Evolutionary conservation across 2,113 vertebrate species (phyloP).

Genomic region (Polypterus bichir): DNA sequence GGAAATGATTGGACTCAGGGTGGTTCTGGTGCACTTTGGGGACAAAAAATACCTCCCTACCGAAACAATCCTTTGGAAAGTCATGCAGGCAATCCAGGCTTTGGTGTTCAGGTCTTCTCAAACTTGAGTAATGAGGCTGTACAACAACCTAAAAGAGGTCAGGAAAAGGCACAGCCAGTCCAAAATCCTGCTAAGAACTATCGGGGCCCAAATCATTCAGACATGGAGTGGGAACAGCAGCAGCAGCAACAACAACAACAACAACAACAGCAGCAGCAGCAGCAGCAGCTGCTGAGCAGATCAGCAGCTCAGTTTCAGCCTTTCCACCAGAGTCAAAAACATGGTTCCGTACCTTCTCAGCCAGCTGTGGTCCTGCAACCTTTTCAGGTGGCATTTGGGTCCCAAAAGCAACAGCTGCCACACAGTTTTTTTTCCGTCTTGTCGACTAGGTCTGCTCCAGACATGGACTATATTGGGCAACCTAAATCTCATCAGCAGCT

Average conservation of each 20-base stretch:
- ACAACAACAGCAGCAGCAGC: constrained; percentile 50
- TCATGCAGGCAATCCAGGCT: constrained; percentile 32
- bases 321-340: constrained; percentile 56
- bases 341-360: constrained; percentile 33
- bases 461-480: constrained; percentile 42
- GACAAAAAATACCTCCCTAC: constrained; percentile 56
- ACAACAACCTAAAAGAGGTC: constrained; percentile 47
- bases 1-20: constrained; percentile 66
- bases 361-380: constrained; percentile 71
- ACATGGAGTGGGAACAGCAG: constrained; percentile 56
- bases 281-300: constrained; percentile 42
- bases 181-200: constrained; percentile 52
- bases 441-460: constrained; percentile 49
- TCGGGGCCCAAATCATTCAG: constrained; percentile 52
- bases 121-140: constrained; percentile 50
- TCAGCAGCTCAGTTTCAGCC: constrained; percentile 41
- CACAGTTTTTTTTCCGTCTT: constrained; percentile 69
- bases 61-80: constrained; percentile 50
- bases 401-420: constrained; percentile 71
- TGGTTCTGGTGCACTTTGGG: constrained; percentile 55
- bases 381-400: constrained; percentile 89
- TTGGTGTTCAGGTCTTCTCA: constrained; percentile 39
- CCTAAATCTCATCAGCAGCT: constrained; percentile 37
- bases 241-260: constrained; percentile 41
- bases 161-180: constrained; percentile 59